These are phyloP conservation scores for Okapia johnstoni DNA, from an alignment of 2,113 vertebrate genomes.

Conservation along the genomic window DNA sequence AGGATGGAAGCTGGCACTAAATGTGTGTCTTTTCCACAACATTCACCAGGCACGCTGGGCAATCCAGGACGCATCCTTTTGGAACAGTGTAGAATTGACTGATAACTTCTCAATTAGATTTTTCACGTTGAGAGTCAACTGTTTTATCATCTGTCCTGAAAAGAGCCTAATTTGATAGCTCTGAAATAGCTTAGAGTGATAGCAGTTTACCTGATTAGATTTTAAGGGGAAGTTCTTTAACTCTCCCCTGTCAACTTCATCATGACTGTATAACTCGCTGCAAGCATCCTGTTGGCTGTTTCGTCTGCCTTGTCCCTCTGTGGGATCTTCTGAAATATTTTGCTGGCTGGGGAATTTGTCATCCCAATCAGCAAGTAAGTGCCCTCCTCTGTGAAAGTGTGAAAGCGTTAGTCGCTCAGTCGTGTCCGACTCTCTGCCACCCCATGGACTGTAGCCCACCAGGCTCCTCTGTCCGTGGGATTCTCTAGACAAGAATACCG, in stretches of 20 bases:
- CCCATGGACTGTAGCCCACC: neutral
- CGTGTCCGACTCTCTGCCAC: neutral
- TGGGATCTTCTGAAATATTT: constrained; percentile 5
- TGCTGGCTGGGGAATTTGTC: neutral
- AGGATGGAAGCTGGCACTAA: neutral
- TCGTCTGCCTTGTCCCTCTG: neutral
- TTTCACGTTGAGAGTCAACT: neutral
- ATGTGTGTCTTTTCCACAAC: neutral
- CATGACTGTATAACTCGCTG: neutral
- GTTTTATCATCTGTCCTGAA: neutral
- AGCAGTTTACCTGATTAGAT: neutral
- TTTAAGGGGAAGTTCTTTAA: neutral
- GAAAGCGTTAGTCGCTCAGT: neutral
- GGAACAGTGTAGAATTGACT: neutral
- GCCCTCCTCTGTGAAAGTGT: neutral
- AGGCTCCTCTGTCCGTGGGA: neutral
- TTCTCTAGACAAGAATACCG: neutral
- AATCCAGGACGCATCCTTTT: neutral
- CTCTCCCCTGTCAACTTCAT: neutral
- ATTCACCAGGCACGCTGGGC: accelerated
- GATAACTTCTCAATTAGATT: neutral
- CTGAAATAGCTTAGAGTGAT: neutral
- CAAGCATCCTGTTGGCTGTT: neutral
- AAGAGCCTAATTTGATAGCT: neutral
- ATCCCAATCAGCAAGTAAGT: neutral